Conservation (phyloP, 1,140 invertebrate genomes). For the Phymastichus coffea region DNA sequence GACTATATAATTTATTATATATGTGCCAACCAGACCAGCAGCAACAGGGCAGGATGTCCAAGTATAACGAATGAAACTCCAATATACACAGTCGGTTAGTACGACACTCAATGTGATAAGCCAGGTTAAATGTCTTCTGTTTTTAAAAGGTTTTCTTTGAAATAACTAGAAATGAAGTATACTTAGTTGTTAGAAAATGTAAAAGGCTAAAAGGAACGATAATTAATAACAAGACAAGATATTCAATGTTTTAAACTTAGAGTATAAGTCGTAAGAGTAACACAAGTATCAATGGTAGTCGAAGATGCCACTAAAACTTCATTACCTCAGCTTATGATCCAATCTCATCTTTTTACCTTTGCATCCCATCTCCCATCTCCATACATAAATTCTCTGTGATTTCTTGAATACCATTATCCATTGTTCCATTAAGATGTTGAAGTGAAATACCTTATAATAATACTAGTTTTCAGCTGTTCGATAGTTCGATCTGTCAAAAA, state of each 20-base stretch:
- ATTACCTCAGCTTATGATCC: slow-evolving; percentile 17
- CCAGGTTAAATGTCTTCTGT: slow-evolving; percentile 15
- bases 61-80: slow-evolving; percentile 17
- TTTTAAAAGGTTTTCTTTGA: slow-evolving; percentile 12
- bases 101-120: slow-evolving; percentile 24
- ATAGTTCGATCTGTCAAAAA: slow-evolving; percentile 25
- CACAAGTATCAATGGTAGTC: slow-evolving; percentile 7
- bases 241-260: slow-evolving; percentile 14
- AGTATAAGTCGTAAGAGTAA: too few relatives aligned
- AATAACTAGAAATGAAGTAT: not conserved
- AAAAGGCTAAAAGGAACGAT: slow-evolving; percentile 22
- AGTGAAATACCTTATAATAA: slow-evolving; percentile 11
- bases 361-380: too few relatives aligned
- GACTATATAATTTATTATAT: slow-evolving; percentile 19
- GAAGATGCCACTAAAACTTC: slow-evolving; percentile 6
- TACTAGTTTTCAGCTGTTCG: slow-evolving; percentile 27
- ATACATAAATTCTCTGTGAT: slow-evolving; percentile 13
- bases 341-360: not conserved
- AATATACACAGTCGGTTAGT: slow-evolving; percentile 21
- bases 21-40: slow-evolving; percentile 23
- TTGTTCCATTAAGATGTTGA: slow-evolving; percentile 3
- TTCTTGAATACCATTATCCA: slow-evolving; percentile 3
- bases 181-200: slow-evolving; percentile 5
- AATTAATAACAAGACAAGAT: too few relatives aligned
- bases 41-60: slow-evolving; percentile 21